These are phyloP conservation scores for Poeciliopsis presidionis DNA, from an alignment of 2,797 vertebrate species.

Conservation along the genomic window DNA sequence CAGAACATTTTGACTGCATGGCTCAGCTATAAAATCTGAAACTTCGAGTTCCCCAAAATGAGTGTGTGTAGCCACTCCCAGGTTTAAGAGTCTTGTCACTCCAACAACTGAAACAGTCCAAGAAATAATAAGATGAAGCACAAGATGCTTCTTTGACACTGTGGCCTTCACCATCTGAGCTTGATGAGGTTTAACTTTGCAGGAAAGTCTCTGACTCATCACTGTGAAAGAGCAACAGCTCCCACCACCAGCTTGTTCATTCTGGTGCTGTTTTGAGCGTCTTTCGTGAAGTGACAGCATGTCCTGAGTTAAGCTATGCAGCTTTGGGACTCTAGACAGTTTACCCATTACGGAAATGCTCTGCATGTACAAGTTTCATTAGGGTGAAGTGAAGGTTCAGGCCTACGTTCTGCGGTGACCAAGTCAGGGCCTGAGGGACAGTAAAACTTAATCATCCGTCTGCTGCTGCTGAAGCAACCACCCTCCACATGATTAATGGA, in stretches of 20 bases:
- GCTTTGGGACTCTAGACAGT: background rate
- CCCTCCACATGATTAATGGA: slow-evolving; percentile 32
- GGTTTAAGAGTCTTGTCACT: too few relatives aligned
- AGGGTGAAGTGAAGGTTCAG: background rate
- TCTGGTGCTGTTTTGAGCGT: background rate
- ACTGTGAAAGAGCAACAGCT: background rate
- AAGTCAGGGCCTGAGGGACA: slow-evolving; percentile 34
- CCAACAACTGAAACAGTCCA: too few relatives aligned
- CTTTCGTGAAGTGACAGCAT: background rate
- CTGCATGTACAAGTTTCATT: background rate
- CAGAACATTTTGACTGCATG: too few relatives aligned
- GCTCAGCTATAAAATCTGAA: too few relatives aligned
- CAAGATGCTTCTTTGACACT: background rate
- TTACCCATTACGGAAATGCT: background rate
- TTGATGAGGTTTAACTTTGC: background rate
- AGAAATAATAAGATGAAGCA: background rate
- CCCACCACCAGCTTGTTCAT: background rate
- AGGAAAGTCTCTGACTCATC: background rate
- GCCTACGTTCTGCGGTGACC: slow-evolving; percentile 15
- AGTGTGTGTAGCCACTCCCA: too few relatives aligned
- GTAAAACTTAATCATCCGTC: slow-evolving; percentile 53
- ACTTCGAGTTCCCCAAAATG: too few relatives aligned
- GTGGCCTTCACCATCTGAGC: background rate
- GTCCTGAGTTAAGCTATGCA: background rate
- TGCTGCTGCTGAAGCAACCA: slow-evolving; percentile 21